A percentile compares a stretch with the other conserved stretches of the same genome.
Conservation (phyloP, 2,797 vertebrate species). For the Jordanella pulchra region DNA sequence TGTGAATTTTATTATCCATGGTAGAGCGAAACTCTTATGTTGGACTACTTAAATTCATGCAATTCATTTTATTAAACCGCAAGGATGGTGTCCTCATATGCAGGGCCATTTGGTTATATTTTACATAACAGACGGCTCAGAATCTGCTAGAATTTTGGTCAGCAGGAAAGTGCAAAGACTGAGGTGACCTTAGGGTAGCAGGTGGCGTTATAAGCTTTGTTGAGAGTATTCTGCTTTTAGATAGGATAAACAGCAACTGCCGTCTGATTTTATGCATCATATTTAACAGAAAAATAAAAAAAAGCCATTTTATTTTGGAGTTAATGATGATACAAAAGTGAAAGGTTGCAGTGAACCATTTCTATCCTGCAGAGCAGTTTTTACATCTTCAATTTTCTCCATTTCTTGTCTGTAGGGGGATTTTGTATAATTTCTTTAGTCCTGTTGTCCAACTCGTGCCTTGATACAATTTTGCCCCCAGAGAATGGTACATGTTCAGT, state of each 20-base stretch:
- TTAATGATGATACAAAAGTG: background rate
- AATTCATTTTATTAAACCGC: conserved; percentile 34
- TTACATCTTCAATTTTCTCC: conserved; percentile 14
- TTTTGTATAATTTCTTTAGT: conserved; percentile 37
- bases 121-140: background rate
- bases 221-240: background rate
- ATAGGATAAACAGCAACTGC: conserved; percentile 7
- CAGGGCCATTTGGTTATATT: conserved; percentile 7
- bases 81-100: background rate
- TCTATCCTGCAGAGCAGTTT: conserved; percentile 40
- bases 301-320: no score
- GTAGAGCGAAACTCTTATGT: conserved; percentile 32
- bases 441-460: conserved; percentile 9
- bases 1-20: conserved; percentile 43
- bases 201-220: background rate
- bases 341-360: background rate
- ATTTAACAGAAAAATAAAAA: no score
- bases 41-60: conserved; percentile 37
- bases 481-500: conserved; percentile 13
- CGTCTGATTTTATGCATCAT: no score
- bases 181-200: conserved; percentile 2
- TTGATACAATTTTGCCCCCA: conserved; percentile 39
- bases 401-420: conserved; percentile 21
- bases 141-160: background rate
- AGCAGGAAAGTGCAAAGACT: background rate